Evolutionary conservation across 2,113 vertebrate species (phyloP), one percentile per base, ranked within the genome.

Genomic region (Corvus cornix): DNA sequence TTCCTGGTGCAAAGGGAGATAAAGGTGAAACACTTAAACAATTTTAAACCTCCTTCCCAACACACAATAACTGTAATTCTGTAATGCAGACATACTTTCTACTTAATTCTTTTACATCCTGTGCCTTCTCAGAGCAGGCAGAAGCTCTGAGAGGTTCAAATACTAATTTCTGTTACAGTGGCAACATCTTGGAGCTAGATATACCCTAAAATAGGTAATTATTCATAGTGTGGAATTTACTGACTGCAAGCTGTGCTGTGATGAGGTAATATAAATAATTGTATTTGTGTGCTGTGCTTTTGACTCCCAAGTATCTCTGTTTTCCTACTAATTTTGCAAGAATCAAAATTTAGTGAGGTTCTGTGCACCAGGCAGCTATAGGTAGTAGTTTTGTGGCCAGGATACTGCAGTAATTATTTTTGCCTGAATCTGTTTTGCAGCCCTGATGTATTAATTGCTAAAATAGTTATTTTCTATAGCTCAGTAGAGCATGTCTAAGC

Each of bases 11-110:
- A 48, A 81, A 97, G 59, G 99, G 99, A 60, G 92, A 88, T 75
- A 99, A 99, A 99, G 99, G 99, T 99, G 96, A 97, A 75, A 13
- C 9, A 35, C 21, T 53, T n/a, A 64, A 63, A 22, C 67, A 86
- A 68, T 53, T 62, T 16, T 53, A 63, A 88, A 53, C 28, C 13
- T 91, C 52, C 59, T 37, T 92, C n/a, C 41, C 19, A 43, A 48
- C 7, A 10, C 51, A 15, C 12, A 81, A 4, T 26, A 92, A 68
- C 41, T 1, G 1, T 60, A 87, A 75, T 70, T 83, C 48, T 90
- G 67, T 67, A 77, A 80, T 87, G 82, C 31, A 89, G 66, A 66
- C 9, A 28, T 60, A 39, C 24, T 70, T 77, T 46, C n/a, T 30
- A 6, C 63, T 44, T 62, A 24, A n/a, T 64, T 70, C 26, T 73